Evolutionary conservation across 1,140 invertebrate genomes (phyloP).

Genomic region (Pentalonia nigronervosa): DNA sequence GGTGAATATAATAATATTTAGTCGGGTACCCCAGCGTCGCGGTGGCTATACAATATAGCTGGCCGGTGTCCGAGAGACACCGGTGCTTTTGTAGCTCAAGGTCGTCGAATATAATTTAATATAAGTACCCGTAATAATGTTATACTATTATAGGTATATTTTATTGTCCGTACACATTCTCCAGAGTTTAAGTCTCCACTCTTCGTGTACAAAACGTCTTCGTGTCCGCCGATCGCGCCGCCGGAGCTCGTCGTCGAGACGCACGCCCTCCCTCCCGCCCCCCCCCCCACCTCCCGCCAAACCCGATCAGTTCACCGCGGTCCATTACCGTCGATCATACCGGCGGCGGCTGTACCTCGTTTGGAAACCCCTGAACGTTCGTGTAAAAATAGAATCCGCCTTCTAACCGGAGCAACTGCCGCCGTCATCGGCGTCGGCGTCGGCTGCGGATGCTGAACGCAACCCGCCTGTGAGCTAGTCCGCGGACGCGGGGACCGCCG

Average conservation of each 20-base stretch:
- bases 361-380: constrained; percentile 22
- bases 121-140: not conserved
- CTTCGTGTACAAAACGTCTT: not conserved
- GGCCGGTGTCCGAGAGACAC: not conserved
- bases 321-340: not conserved
- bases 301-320: not conserved
- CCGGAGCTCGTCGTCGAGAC: not conserved
- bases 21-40: not conserved
- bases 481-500: not conserved
- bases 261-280: no score
- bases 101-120: not conserved
- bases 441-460: constrained; percentile 40
- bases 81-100: constrained; percentile 23
- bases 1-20: not conserved
- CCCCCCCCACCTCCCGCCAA: rapidly evolving
- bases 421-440: not conserved
- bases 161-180: not conserved
- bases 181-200: not conserved
- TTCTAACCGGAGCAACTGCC: constrained; percentile 10
- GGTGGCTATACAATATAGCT: not conserved
- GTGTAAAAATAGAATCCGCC: constrained; percentile 29
- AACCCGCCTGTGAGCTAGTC: not conserved
- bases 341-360: not conserved
- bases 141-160: not conserved
- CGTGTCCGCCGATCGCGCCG: not conserved